Evolutionary conservation across 2,888 invertebrate genomes (phyloP).

Genomic region (Watsonalla cultraria): DNA sequence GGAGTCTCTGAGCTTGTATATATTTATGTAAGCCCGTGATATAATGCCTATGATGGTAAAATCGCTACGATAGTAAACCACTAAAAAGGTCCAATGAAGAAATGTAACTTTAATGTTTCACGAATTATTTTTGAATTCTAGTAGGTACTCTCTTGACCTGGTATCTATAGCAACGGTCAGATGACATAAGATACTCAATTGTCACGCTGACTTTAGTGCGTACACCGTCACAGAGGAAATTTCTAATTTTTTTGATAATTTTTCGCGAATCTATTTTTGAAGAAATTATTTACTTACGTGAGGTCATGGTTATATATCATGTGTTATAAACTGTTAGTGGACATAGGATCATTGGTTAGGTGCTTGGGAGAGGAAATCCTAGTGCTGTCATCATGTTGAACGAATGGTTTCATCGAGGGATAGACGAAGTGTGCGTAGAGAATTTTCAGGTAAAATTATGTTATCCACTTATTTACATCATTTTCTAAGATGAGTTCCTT

Average conservation of each 20-base stretch:
- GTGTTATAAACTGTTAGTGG: slow-evolving; percentile 61
- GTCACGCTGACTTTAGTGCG: slow-evolving; percentile 43
- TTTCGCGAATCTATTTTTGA: slow-evolving; percentile 75
- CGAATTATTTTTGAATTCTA: no score
- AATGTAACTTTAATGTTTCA: neutral
- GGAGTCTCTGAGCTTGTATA: no score
- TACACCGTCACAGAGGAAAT: slow-evolving; percentile 60
- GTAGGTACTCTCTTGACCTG: neutral
- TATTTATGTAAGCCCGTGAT: no score
- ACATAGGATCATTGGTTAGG: slow-evolving; percentile 48
- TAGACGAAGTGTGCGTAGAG: slow-evolving; percentile 51
- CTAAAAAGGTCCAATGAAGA: neutral
- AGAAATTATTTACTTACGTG: slow-evolving; percentile 70
- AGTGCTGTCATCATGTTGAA: slow-evolving; percentile 69
- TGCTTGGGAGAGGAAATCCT: slow-evolving; percentile 39
- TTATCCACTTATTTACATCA: no score
- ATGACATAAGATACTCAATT: slow-evolving; percentile 27
- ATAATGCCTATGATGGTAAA: no score
- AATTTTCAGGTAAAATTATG: slow-evolving; percentile 56
- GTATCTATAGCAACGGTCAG: slow-evolving; percentile 18
- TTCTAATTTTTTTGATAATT: slow-evolving; percentile 72
- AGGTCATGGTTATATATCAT: slow-evolving; percentile 70
- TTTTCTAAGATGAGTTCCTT: no score
- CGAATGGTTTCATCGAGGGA: slow-evolving; percentile 70
- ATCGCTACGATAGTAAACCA: no score